A percentile compares a stretch with the other conserved stretches of the same genome.
Conservation (phyloP, 1,140 invertebrate species). For the Oncopodura yosiiana region DNA sequence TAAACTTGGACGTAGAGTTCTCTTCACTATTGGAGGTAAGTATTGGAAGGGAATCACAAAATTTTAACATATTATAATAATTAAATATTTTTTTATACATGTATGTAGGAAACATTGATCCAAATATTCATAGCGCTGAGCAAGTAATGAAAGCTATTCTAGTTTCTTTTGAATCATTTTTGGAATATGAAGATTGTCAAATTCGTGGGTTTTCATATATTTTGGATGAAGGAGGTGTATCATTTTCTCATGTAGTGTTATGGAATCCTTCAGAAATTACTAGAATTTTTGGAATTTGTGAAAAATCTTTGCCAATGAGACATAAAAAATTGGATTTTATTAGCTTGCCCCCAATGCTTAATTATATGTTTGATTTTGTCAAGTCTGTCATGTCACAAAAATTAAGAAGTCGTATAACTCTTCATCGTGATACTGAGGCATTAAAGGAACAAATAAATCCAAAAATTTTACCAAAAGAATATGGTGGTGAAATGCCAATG, state of each 20-base stretch:
- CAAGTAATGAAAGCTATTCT: constrained; percentile 69
- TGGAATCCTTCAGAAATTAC: constrained; percentile 39
- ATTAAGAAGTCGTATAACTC: constrained; percentile 61
- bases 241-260: constrained; percentile 37
- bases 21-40: constrained; percentile 65
- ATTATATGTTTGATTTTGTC: constrained; percentile 68
- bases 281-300: constrained; percentile 37
- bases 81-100: neutral
- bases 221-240: constrained; percentile 41
- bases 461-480: constrained; percentile 64
- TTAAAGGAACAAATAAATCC: constrained; percentile 51
- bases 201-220: constrained; percentile 40
- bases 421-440: constrained; percentile 53
- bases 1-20: constrained; percentile 58
- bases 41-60: constrained; percentile 1
- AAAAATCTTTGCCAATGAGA: constrained; percentile 71
- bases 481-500: constrained; percentile 68
- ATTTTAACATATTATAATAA: too few relatives aligned
- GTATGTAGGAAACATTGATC: constrained; percentile 63
- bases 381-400: constrained; percentile 66
- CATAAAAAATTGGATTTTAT: constrained; percentile 73
- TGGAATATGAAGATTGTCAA: constrained; percentile 72
- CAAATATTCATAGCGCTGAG: constrained; percentile 61
- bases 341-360: constrained; percentile 62
- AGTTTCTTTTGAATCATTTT: constrained; percentile 64